Conservation (phyloP, 2,113 vertebrate species). For the Spea multiplicata region DNA sequence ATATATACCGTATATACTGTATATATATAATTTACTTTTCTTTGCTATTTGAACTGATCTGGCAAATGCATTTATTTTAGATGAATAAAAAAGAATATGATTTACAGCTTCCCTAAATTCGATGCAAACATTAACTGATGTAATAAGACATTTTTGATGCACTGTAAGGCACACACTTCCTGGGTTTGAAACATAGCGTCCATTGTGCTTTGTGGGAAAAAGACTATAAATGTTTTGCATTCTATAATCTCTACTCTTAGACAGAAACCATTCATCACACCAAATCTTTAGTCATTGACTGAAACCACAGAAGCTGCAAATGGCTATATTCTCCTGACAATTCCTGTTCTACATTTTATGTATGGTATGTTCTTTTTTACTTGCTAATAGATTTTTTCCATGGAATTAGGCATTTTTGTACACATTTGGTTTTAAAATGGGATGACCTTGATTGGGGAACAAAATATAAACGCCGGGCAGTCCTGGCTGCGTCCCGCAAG, state of each 20-base stretch:
- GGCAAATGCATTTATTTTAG: conserved; percentile 33
- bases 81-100: conserved; percentile 26
- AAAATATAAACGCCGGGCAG: too few species aligned
- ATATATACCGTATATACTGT: too few species aligned
- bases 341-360: conserved; percentile 28
- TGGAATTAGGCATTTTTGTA: neutral
- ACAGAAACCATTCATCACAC: conserved; percentile 49
- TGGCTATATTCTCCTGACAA: conserved; percentile 46
- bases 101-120: conserved; percentile 37
- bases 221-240: conserved; percentile 41
- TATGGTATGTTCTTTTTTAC: conserved; percentile 27
- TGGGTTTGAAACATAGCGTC: conserved; percentile 38
- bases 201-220: conserved; percentile 47
- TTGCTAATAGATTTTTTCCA: conserved; percentile 24
- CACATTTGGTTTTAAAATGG: too few species aligned
- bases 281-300: conserved; percentile 43
- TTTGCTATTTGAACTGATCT: conserved; percentile 14
- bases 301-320: conserved; percentile 49
- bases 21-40: conserved; percentile 1
- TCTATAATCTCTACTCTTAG: conserved; percentile 43
- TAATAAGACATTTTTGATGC: conserved; percentile 45
- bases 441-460: too few species aligned
- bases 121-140: conserved; percentile 47
- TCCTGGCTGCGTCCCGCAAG: too few species aligned
- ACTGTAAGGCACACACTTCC: conserved; percentile 43